Evolutionary conservation across 2,113 vertebrate genomes (phyloP), one percentile per base, ranked within the genome.

Genomic region (Ceuthmochares aereus): DNA sequence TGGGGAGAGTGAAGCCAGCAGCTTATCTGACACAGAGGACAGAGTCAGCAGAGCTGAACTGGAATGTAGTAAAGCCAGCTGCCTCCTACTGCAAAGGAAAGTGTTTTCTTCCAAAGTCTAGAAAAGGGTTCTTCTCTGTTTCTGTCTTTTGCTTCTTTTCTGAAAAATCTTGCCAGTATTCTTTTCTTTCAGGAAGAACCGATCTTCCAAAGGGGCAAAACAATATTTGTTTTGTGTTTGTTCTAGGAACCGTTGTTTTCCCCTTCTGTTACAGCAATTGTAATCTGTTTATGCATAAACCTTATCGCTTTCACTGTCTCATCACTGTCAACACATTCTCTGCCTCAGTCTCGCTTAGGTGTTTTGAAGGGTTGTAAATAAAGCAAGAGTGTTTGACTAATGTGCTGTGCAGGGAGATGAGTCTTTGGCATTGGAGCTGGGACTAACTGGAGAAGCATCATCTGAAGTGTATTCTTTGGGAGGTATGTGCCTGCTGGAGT

Each of bases 1-100:
- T 45, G 78, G 45, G 60, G 68, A 89, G 45, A 92, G 63, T 1
- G 2, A 77, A 91, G 88, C 94, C 92, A 95, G 69, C 89, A 96
- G 82, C 78, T 93, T 95, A 82, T 94, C 87, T 78, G 83, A 84
- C 63, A 68, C 27, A 42, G 42, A 73, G 80, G 59, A 74, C 19
- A 19, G 63, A 85, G 58, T 75, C 75, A 89, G 74, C 51, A 83
- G 70, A 88, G 63, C 88, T 86, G 58, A 54, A 59, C 84, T 76
- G 85, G 56, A 87, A 29, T 69, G 59, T 14, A 2, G 32, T 54
- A 29, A 64, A 90, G 54, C 64, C 81, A 90, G 84, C 87, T 91
- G 94, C 85, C 59, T 96, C 45, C 70, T 89, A 1, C 63, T 90
- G 78, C 45, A 89, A 45, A 80, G 40, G 42, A 43, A 37, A 82